Percentiles rank a stretch among this genome's conserved stretches.
These are phyloP conservation scores for Gonatopus flavifemur DNA, from an alignment of 1,140 invertebrate genomes.

Conservation along the genomic window DNA sequence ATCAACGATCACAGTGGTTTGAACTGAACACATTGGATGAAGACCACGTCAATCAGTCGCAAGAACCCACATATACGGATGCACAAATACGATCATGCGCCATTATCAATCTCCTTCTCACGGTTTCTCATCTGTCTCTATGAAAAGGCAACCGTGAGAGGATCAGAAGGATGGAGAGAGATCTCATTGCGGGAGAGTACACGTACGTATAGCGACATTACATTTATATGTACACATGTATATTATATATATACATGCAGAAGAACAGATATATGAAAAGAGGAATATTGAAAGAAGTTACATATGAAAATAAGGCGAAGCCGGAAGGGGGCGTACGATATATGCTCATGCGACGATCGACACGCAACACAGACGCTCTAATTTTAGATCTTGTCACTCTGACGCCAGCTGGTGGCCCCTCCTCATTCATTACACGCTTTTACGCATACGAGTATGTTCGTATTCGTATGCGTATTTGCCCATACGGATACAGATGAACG, in stretches of 20 bases:
- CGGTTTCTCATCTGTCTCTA: slow-evolving; percentile 40
- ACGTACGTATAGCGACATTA: too few relatives aligned
- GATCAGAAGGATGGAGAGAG: not conserved
- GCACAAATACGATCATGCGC: slow-evolving; percentile 21
- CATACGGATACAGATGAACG: too few relatives aligned
- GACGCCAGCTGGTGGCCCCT: slow-evolving; percentile 54
- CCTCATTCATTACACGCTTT: slow-evolving; percentile 55
- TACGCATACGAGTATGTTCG: too few relatives aligned
- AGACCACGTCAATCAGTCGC: too few relatives aligned
- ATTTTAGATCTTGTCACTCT: slow-evolving; percentile 60
- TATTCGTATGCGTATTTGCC: too few relatives aligned
- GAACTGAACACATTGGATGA: too few relatives aligned
- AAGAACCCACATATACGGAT: slow-evolving; percentile 16
- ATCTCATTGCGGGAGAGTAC: too few relatives aligned
- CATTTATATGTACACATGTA: too few relatives aligned
- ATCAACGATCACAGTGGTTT: too few relatives aligned
- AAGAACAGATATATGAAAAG: slow-evolving; percentile 21
- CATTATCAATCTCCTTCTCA: slow-evolving; percentile 50
- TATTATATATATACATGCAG: slow-evolving; percentile 13
- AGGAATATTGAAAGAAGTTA: slow-evolving; percentile 51
- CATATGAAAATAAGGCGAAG: slow-evolving; percentile 55
- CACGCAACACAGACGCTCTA: slow-evolving; percentile 52
- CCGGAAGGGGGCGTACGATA: slow-evolving; percentile 55
- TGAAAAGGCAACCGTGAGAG: too few relatives aligned
- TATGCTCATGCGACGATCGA: slow-evolving; percentile 57